Base-by-base conservation (phyloP, 2,888 invertebrate species). In the Scaptomyza tumidula region DNA sequence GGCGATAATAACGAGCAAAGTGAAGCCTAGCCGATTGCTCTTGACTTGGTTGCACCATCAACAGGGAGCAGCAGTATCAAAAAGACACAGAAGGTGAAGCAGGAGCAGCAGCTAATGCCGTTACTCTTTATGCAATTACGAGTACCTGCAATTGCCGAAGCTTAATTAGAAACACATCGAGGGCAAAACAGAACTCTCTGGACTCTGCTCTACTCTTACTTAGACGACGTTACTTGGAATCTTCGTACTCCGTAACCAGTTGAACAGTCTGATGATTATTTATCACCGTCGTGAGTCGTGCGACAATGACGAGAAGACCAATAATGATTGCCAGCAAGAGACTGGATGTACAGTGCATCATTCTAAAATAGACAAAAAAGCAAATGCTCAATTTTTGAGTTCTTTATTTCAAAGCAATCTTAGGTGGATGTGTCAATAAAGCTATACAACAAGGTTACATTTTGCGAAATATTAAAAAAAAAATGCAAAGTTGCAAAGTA, bases 281-380 rank as follows among this genome's bases (percentile, higher is more conserved):
- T 84, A 85, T 85, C 88, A 89, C 85, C 86, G 88, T 87, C 86
- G 83, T 83, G 88, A 88, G 86, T 86, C 86, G 84, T 88, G 86
- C 88, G 86, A 87, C 86, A 86, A 86, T 86, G 77, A 87, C 75
- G 83, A 75, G 80, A 70, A 71, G 49, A 57, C 68, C 41, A 65
- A 62, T 59, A 71, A 63, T 56, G 52, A 57, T 58, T 54, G 58
- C 54, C 13, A 49, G 16, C 55, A 61, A 31, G 48, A 33, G 52
- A 41, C 41, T 14, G 6, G 5, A 16, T 35, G 62, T 57, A 75
- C 71, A 72, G 35, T 76, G 68, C 41, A 52, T 41, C 52, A 9
- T 9, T 35, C n/a, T 9, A 10, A n/a, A 35, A 0, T 7, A 9
- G 61, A 56, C 6, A 13, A 39, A 29, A 29, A 29, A 29, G 9